Percentiles rank a stretch among this genome's conserved stretches.
Evolutionary conservation across 2,888 invertebrate species (phyloP).

Genomic region (Spilosoma lubricipeda): DNA sequence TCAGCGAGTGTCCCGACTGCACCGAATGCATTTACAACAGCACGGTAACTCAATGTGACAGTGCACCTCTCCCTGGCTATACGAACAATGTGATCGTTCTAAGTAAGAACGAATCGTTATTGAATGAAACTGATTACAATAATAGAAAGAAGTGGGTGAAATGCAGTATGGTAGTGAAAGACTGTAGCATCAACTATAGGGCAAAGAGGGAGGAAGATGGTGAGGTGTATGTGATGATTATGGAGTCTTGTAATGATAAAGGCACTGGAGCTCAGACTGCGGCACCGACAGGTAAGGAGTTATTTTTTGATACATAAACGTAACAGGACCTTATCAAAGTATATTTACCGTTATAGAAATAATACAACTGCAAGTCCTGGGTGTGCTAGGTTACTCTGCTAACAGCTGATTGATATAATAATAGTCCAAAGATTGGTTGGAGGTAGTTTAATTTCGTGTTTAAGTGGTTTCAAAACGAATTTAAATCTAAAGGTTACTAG

Average conservation of each 20-base stretch:
- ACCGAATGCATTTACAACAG: slow-evolving; percentile 11
- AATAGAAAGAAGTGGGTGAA: slow-evolving; percentile 66
- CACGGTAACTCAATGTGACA: not conserved
- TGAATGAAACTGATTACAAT: slow-evolving; percentile 48
- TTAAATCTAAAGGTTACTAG: not conserved
- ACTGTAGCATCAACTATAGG: slow-evolving; percentile 59
- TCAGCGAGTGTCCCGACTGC: slow-evolving; percentile 63
- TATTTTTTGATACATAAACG: slow-evolving; percentile 7
- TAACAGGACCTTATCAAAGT: too few relatives aligned
- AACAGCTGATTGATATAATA: not conserved
- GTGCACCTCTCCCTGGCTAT: not conserved
- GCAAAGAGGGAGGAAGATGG: slow-evolving; percentile 59
- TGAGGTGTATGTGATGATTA: slow-evolving; percentile 62
- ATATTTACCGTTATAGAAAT: not conserved
- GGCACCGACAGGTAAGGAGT: slow-evolving; percentile 60
- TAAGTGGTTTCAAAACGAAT: not conserved
- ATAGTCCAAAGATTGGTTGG: not conserved
- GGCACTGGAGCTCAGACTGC: slow-evolving; percentile 37
- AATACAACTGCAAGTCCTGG: not conserved
- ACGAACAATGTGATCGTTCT: slow-evolving; percentile 26
- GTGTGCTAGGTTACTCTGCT: not conserved
- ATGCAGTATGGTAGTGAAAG: slow-evolving; percentile 56
- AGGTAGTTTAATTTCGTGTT: not conserved
- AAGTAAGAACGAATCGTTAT: slow-evolving; percentile 53
- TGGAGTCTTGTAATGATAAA: slow-evolving; percentile 55